A percentile compares a stretch with the other conserved stretches of the same genome.
These are phyloP conservation scores for Allophyes oxyacanthae DNA, from an alignment of 2,888 invertebrate genomes.

Conservation along the genomic window DNA sequence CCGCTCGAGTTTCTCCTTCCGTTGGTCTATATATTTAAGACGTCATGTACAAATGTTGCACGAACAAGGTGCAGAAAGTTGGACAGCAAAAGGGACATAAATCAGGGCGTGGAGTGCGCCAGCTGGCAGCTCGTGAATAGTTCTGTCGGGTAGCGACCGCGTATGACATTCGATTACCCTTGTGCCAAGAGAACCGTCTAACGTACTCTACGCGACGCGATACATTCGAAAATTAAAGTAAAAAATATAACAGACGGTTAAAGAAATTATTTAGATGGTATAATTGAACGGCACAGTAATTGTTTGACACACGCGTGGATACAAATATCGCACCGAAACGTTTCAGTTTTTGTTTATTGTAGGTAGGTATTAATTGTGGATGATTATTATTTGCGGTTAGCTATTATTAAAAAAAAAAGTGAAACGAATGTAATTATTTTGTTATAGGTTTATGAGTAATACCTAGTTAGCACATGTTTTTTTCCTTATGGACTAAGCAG, in stretches of 20 bases:
- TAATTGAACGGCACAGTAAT: slow-evolving; percentile 16
- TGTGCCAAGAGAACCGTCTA: slow-evolving; percentile 56
- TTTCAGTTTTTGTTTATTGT: no score
- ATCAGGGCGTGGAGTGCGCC: slow-evolving; percentile 78
- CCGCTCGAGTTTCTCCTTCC: slow-evolving; percentile 62
- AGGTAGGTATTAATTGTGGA: no score
- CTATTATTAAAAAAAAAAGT: no score
- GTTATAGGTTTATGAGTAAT: no score
- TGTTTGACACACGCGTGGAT: neutral
- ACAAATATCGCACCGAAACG: neutral
- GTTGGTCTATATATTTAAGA: slow-evolving; percentile 78
- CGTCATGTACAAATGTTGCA: slow-evolving; percentile 85
- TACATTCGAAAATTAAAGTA: slow-evolving; percentile 41
- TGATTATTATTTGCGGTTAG: no score
- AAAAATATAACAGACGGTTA: slow-evolving; percentile 5
- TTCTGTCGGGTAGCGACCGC: slow-evolving; percentile 79
- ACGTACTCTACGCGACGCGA: slow-evolving; percentile 28
- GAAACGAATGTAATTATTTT: no score
- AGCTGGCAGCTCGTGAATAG: slow-evolving; percentile 79
- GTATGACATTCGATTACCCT: slow-evolving; percentile 86
- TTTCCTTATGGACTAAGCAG: no score
- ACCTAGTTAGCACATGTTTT: no score
- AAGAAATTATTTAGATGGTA: slow-evolving; percentile 10
- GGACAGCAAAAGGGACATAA: slow-evolving; percentile 82
- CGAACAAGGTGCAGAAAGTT: slow-evolving; percentile 86